Evolutionary conservation across 2,113 vertebrate species (phyloP).

Genomic region (Burhinus oedicnemus): DNA sequence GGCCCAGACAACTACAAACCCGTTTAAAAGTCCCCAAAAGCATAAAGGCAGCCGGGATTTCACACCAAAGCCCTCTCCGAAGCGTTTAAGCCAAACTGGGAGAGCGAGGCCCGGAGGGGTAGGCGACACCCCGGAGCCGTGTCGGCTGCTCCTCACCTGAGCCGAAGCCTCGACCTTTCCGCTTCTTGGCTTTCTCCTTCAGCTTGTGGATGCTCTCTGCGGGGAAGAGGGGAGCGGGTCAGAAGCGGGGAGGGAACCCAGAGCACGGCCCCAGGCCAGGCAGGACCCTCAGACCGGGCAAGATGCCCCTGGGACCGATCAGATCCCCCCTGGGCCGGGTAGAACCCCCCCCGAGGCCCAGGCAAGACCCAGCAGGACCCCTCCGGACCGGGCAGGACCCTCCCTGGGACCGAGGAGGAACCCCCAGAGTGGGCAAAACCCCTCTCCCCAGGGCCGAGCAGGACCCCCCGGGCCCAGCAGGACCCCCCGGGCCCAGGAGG

Average conservation of each 20-base stretch:
- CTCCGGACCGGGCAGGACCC: background rate
- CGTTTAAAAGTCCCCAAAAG: background rate
- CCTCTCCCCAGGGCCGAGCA: too few species aligned
- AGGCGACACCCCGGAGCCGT: too few species aligned
- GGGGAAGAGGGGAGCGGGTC: fast-evolving
- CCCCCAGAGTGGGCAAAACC: too few species aligned
- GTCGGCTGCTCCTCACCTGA: constrained; percentile 77
- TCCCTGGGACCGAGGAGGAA: too few species aligned
- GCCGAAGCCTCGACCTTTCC: constrained; percentile 93
- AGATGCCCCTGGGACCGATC: background rate
- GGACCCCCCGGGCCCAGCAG: too few species aligned
- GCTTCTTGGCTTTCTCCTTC: constrained; percentile 95
- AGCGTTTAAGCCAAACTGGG: background rate
- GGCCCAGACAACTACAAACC: too few species aligned
- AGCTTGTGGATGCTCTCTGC: constrained; percentile 95
- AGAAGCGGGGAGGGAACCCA: background rate
- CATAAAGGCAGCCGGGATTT: background rate
- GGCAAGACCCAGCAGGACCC: too few species aligned
- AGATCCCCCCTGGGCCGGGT: too few species aligned
- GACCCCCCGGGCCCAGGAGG: too few species aligned
- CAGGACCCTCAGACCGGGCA: background rate
- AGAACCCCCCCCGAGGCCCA: too few species aligned
- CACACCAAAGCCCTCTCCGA: fast-evolving
- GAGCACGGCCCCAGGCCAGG: too few species aligned
- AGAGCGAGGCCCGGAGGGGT: fast-evolving